Conservation (phyloP, 2,888 invertebrate species). For the Charanyca ferruginea region DNA sequence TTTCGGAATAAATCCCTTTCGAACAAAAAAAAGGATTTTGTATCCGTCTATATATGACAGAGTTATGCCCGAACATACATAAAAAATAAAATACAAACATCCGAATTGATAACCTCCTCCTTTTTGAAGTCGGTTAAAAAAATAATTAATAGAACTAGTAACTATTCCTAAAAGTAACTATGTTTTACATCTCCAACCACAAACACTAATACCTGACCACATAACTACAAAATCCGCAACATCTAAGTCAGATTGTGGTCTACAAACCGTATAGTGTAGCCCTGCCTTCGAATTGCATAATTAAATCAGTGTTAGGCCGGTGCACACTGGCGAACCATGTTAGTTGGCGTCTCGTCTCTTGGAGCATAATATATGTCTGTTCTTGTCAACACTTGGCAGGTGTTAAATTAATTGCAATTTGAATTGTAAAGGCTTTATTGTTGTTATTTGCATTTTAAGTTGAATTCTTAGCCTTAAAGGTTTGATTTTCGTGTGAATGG, state of each 20-base stretch:
- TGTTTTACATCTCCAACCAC: background rate
- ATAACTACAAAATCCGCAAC: background rate
- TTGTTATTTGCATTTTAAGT: constrained; percentile 33
- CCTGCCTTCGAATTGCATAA: constrained; percentile 47
- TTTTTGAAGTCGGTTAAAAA: no score
- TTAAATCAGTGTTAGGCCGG: constrained; percentile 51
- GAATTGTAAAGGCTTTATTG: constrained; percentile 49
- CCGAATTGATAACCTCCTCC: no score
- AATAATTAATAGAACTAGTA: background rate
- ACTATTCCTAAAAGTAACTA: background rate
- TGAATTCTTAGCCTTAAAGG: constrained; percentile 5
- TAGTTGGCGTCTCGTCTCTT: constrained; percentile 34
- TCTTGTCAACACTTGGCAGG: constrained; percentile 22
- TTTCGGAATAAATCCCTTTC: no score
- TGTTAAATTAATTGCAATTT: constrained; percentile 44
- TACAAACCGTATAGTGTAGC: constrained; percentile 16
- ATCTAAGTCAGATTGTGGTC: constrained; percentile 12
- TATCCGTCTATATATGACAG: no score
- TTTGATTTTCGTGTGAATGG: no score
- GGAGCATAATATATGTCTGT: constrained; percentile 30
- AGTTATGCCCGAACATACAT: no score
- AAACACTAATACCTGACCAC: background rate
- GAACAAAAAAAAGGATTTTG: no score
- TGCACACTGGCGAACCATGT: constrained; percentile 30
- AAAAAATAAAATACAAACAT: no score